Evolutionary conservation across 2,113 vertebrate genomes (phyloP).

Genomic region (Sakesphorus luctuosus): DNA sequence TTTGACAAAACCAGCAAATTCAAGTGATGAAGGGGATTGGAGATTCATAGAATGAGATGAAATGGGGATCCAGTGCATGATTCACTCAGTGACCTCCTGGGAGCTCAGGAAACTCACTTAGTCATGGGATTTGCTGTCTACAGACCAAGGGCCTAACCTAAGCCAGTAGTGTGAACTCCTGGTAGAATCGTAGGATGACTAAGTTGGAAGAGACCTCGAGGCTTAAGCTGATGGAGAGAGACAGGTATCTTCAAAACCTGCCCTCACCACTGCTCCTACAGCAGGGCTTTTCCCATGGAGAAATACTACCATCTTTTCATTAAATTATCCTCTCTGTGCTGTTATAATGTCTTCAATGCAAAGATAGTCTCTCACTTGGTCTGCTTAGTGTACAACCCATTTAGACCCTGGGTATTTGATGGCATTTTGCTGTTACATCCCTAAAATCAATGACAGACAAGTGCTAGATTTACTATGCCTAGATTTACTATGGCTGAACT

Average conservation of each 20-base stretch:
- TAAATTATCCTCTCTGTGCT: not conserved
- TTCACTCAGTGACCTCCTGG: not conserved
- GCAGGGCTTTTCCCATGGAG: not conserved
- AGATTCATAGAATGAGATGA: not conserved
- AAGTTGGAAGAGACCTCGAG: not conserved
- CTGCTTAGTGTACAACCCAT: not conserved
- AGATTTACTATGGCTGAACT: not conserved
- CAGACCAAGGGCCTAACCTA: not conserved
- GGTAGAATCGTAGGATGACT: not conserved
- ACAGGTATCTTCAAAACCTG: not conserved
- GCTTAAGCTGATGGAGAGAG: not conserved
- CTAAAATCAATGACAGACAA: not conserved
- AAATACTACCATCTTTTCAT: not conserved
- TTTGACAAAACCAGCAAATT: not conserved
- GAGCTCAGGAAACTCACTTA: not conserved
- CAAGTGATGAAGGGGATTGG: not conserved
- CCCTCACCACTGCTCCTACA: not conserved
- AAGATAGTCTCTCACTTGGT: not conserved
- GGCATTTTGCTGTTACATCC: not conserved
- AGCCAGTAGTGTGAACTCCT: not conserved
- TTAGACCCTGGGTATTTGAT: not conserved
- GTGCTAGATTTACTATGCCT: not conserved
- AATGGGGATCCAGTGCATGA: not conserved
- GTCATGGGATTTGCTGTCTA: not conserved
- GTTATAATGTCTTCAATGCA: not conserved